Conservation (phyloP, 1,140 invertebrate species). For the Drosophila aff. region DNA sequence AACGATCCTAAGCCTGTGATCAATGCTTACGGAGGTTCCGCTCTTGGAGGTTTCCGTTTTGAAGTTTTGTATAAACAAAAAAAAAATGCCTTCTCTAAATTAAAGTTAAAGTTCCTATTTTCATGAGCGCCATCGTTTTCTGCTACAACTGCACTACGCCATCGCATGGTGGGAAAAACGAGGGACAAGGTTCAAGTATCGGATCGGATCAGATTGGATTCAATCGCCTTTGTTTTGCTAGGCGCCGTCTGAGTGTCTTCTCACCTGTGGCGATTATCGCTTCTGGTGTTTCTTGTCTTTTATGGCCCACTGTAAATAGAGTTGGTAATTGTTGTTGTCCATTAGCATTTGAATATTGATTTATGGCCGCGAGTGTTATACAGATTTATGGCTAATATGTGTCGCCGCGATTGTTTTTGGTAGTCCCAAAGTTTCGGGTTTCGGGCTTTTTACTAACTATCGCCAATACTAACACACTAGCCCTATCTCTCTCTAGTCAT, state of each 20-base stretch:
- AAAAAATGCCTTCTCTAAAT: too few relatives aligned
- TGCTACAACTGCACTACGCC: conserved; percentile 14
- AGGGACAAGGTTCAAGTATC: conserved; percentile 51
- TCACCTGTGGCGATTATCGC: conserved; percentile 22
- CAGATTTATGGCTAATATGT: conserved; percentile 60
- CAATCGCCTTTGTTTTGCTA: conserved; percentile 37
- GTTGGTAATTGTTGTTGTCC: not conserved
- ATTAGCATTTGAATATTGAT: conserved; percentile 57
- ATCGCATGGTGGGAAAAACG: conserved; percentile 17
- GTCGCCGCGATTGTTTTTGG: conserved; percentile 35
- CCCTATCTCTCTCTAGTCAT: conserved; percentile 36
- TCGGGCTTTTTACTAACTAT: not conserved
- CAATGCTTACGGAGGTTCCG: too few relatives aligned
- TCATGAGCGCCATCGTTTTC: not conserved
- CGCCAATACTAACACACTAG: not conserved
- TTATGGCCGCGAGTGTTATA: conserved; percentile 47
- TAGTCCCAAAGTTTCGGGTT: conserved; percentile 19
- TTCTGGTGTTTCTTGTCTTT: conserved; percentile 24
- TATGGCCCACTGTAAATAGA: conserved; percentile 18
- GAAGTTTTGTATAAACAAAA: too few relatives aligned
- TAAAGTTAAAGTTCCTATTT: not conserved
- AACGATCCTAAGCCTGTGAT: too few relatives aligned
- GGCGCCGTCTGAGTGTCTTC: conserved; percentile 39
- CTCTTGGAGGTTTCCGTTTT: too few relatives aligned
- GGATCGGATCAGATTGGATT: conserved; percentile 22